Evolutionary conservation across 1,140 invertebrate genomes (phyloP).

Genomic region (Nixonia krombeini): DNA sequence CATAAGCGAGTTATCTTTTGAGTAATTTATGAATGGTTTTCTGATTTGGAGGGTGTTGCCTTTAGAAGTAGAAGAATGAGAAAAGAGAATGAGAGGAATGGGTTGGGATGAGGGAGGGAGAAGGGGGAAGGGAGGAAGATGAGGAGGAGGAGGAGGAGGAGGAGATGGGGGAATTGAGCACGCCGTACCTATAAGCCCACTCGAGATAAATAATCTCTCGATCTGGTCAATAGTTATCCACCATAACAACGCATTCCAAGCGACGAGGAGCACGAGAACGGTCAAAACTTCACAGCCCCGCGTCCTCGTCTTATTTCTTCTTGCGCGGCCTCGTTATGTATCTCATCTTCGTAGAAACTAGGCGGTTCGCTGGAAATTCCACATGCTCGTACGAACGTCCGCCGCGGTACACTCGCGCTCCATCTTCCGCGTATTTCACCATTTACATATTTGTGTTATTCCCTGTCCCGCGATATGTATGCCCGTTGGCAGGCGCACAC

Average conservation of each 20-base stretch:
- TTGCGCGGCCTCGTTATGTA: conserved; percentile 39
- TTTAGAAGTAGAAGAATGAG: conserved; percentile 22
- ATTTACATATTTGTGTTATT: conserved; percentile 12
- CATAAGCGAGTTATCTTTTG: no score
- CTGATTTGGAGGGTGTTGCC: conserved; percentile 53
- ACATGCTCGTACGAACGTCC: conserved; percentile 6
- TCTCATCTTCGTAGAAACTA: conserved; percentile 39
- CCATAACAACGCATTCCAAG: conserved; percentile 46
- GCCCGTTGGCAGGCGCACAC: not conserved
- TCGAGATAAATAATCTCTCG: conserved; percentile 47
- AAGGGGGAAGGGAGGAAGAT: not conserved
- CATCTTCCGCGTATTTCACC: conserved; percentile 22
- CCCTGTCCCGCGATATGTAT: not conserved
- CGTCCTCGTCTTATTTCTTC: conserved; percentile 27
- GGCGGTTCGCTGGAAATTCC: conserved; percentile 15
- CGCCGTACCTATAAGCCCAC: conserved; percentile 36
- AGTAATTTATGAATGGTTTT: conserved; percentile 43
- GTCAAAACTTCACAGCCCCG: conserved; percentile 28
- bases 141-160: not conserved
- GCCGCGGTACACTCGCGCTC: conserved; percentile 2
- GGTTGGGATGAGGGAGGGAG: conserved; percentile 1
- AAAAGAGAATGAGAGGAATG: conserved; percentile 3
- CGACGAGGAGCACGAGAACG: not conserved
- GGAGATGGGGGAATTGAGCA: conserved; percentile 34
- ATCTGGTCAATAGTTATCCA: conserved; percentile 49